These are phyloP conservation scores for Stenoptilia bipunctidactyla DNA, from an alignment of 2,888 invertebrate genomes.

Conservation along the genomic window DNA sequence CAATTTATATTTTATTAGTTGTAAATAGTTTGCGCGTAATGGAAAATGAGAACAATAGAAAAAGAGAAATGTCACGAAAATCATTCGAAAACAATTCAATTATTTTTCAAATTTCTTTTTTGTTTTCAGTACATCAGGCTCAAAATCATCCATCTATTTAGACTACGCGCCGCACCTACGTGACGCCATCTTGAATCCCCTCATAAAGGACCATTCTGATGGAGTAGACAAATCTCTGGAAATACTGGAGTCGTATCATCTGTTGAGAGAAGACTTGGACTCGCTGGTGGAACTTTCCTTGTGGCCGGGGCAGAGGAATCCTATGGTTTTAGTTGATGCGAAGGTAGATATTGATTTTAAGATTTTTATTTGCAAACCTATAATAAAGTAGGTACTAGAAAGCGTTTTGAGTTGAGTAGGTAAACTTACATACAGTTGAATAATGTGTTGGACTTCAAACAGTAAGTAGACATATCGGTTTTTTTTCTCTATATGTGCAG, in stretches of 20 bases:
- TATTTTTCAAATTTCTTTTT: not conserved
- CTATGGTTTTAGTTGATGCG: constrained; percentile 80
- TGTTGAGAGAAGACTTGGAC: constrained; percentile 93
- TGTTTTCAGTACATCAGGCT: constrained; percentile 81
- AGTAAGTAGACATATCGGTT: too few species aligned
- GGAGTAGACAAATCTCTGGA: constrained; percentile 80
- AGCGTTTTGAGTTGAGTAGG: too few species aligned
- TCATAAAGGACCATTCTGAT: constrained; percentile 76
- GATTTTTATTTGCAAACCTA: too few species aligned
- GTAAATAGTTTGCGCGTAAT: too few species aligned
- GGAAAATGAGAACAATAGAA: too few species aligned
- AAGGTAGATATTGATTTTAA: constrained; percentile 72
- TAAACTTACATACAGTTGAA: too few species aligned
- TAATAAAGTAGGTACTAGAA: too few species aligned
- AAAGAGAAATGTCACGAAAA: too few species aligned
- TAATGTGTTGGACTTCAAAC: too few species aligned
- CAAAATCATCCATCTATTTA: constrained; percentile 83
- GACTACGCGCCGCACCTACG: constrained; percentile 90
- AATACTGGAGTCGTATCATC: constrained; percentile 85
- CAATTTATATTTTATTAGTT: too few species aligned
- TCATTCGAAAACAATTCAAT: too few species aligned
- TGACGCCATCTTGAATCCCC: constrained; percentile 80
- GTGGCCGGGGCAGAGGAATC: constrained; percentile 87
- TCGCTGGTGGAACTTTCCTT: constrained; percentile 85
- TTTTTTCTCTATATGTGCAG: too few species aligned